A percentile compares a stretch with the other conserved stretches of the same genome.
phyloP scores from a whole-genome alignment of 1,140 invertebrate species.

The Chironomus tepperi region DNA sequence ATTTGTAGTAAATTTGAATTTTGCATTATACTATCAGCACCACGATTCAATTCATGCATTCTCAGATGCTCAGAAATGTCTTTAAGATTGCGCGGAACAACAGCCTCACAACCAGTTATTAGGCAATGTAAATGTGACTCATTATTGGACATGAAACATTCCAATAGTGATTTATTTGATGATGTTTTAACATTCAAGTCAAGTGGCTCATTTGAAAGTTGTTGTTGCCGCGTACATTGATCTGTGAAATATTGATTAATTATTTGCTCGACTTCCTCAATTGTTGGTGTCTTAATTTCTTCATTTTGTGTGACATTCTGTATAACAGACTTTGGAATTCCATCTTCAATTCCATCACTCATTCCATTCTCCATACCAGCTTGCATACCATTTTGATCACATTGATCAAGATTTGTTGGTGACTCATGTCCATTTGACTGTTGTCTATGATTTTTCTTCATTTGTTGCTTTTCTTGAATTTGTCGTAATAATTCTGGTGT shows the following conservation, averaged over 20 bases:
- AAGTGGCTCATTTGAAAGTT: constrained; percentile 7
- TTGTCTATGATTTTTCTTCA: background rate
- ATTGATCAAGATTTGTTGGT: background rate
- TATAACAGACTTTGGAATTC: constrained; percentile 24
- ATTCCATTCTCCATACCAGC: background rate
- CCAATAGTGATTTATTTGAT: constrained; percentile 18
- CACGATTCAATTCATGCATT: constrained; percentile 26
- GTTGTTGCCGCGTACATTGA: constrained; percentile 17
- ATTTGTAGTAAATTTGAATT: constrained; percentile 31
- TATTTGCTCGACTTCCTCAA: constrained; percentile 24
- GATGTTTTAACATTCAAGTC: constrained; percentile 25
- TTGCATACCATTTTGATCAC: background rate
- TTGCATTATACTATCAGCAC: constrained; percentile 24
- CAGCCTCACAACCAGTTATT: constrained; percentile 25
- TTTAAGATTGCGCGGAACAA: constrained; percentile 5
- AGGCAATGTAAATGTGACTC: constrained; percentile 25
- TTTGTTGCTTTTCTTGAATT: constrained; percentile 5
- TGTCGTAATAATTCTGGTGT: background rate
- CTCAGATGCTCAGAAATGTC: constrained; percentile 26
- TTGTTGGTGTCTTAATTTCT: background rate
- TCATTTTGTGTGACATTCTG: background rate
- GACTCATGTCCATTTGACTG: constrained; percentile 12
- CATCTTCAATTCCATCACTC: background rate
- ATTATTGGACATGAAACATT: constrained; percentile 25
- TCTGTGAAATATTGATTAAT: constrained; percentile 25